These are phyloP conservation scores for Ellobium chinense DNA, from an alignment of 2,888 invertebrate genomes.

Conservation along the genomic window DNA sequence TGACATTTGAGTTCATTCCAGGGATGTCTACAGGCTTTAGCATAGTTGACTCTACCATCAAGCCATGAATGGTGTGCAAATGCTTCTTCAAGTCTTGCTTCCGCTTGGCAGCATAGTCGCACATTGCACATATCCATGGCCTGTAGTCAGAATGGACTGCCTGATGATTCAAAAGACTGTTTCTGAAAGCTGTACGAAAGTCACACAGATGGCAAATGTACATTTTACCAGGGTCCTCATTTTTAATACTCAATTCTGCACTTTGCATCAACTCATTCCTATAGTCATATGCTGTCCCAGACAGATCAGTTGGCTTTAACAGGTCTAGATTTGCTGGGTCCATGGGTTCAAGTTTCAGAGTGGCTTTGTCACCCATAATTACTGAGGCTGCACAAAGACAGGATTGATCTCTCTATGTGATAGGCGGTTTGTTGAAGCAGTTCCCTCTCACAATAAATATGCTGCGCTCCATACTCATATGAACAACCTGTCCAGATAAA, in stretches of 20 bases:
- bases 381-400: no score
- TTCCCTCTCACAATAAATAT: no score
- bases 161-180: conserved; percentile 55
- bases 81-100: conserved; percentile 57
- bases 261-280: not conserved
- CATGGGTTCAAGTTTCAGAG: no score
- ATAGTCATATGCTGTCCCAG: not conserved
- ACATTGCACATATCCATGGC: conserved; percentile 53
- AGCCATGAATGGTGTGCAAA: conserved; percentile 51
- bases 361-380: no score
- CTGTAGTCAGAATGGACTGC: conserved; percentile 55
- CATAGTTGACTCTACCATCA: conserved; percentile 51
- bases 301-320: not conserved
- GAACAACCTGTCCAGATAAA: no score
- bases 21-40: conserved; percentile 27
- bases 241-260: not conserved
- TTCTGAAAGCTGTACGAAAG: conserved; percentile 52
- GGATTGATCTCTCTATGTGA: no score
- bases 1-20: not conserved
- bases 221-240: conserved; percentile 43
- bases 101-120: conserved; percentile 57
- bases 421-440: no score
- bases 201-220: conserved; percentile 53
- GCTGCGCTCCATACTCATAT: no score
- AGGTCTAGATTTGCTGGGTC: no score